Evolutionary conservation across 2,797 vertebrate species (phyloP), one percentile per base, ranked within the genome.

Genomic region (Sebastes melanostomus): DNA sequence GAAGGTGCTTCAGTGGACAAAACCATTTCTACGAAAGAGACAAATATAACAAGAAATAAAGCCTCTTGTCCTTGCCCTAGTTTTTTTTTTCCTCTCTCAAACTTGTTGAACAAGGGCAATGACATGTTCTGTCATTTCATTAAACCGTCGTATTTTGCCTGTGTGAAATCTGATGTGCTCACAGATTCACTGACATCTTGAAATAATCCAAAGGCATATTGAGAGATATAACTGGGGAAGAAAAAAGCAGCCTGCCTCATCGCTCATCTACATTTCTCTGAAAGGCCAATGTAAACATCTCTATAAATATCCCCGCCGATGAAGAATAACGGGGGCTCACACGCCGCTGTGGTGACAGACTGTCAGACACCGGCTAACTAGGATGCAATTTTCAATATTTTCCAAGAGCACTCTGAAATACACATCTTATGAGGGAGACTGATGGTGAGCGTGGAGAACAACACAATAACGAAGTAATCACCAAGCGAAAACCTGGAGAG

Each of bases 161-260:
- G 24, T 42, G 29, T 36, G 4, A 24, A 54, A 61, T 14, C 22
- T 2, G 50, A 74, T 14, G 52, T 66, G 50, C 22, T 27, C 30
- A 42, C 63, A 42, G 38, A 72, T 77, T 82, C 42, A 20, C 14
- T 56, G 66, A 66, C 77, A 82, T 81, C 62, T 72, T 86, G 72
- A 81, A 77, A 61, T 72, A 81, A 86, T 78, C 54, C 16, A 1
- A 72, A 58, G 12, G 16, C 63, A 72, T 25, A 32, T 16, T 70
- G 54, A 18, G 58, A 79, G 66, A 55, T 52, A 22, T 22, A 50
- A 58, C 25, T 60, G 11, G 7, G 67, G 25, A 20, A 24, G 2
- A 22, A 7, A 18, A 60, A 38, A 30, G 13, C 27, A 62, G 16
- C 16, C 36, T 59, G 62, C 58, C 52, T 75, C 25, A 2, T 50